These are phyloP conservation scores for Aldabrachelys gigantea DNA, from an alignment of 2,113 vertebrate species.

Conservation along the genomic window DNA sequence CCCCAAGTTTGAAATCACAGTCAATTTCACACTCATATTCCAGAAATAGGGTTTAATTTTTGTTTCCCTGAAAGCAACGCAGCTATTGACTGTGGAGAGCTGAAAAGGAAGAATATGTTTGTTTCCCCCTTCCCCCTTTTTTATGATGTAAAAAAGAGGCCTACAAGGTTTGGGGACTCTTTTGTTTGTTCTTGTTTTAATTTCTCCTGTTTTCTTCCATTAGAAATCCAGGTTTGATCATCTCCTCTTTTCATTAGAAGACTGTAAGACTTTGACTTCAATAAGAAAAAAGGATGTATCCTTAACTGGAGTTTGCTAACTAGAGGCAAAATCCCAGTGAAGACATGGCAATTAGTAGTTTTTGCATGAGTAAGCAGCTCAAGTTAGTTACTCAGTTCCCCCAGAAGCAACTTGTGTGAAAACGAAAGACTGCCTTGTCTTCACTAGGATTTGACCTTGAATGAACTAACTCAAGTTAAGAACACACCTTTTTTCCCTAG, in stretches of 20 bases:
- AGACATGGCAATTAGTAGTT: background rate
- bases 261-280: background rate
- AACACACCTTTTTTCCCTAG: background rate
- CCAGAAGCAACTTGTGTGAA: background rate
- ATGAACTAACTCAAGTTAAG: background rate
- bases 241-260: background rate
- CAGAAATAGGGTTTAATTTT: background rate
- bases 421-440: background rate
- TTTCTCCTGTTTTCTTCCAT: rapidly evolving
- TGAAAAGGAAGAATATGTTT: background rate
- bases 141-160: background rate
- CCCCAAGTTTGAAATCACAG: background rate
- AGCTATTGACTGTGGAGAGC: background rate
- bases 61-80: background rate
- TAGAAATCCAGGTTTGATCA: background rate
- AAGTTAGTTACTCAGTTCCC: background rate
- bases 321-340: background rate
- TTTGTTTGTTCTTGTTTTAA: background rate
- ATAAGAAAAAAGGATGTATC: background rate
- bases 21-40: background rate
- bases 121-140: background rate
- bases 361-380: background rate
- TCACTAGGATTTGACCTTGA: background rate
- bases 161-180: background rate
- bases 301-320: background rate